Evolutionary conservation across 2,113 vertebrate species (phyloP).

Genomic region (Lepisosteus osseus): DNA sequence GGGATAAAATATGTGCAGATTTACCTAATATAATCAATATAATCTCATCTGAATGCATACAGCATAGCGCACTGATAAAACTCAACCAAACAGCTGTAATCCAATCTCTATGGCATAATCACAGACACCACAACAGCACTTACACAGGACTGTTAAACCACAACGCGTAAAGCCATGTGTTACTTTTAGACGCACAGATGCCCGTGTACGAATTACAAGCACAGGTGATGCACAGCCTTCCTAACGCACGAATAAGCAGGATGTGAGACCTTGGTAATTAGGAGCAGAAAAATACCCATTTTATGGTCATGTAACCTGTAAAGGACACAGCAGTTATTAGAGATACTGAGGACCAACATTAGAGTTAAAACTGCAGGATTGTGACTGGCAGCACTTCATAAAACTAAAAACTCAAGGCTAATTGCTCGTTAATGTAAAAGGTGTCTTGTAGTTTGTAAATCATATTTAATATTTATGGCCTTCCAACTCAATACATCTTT

Average conservation of each 20-base stretch:
- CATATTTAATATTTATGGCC: conserved; percentile 16
- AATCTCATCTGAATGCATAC: too few species aligned
- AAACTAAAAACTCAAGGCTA: conserved; percentile 1
- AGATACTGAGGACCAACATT: background rate
- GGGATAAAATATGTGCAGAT: too few species aligned
- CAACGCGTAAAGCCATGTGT: background rate
- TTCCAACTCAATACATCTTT: conserved; percentile 7
- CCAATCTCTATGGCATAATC: too few species aligned
- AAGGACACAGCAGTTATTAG: background rate
- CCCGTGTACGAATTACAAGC: background rate
- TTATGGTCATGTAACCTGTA: background rate
- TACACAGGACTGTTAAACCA: too few species aligned
- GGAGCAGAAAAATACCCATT: background rate
- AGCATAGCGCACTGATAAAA: too few species aligned
- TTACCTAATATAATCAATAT: too few species aligned
- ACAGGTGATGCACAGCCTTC: background rate
- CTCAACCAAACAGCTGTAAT: too few species aligned
- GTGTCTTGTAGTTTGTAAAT: conserved; percentile 6
- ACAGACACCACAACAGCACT: too few species aligned
- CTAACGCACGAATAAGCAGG: too few species aligned
- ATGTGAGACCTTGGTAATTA: background rate
- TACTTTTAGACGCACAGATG: background rate
- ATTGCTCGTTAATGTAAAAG: conserved; percentile 8
- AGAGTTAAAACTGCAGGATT: background rate
- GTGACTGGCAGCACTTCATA: background rate